These are phyloP conservation scores for Cathartes aura DNA, from an alignment of 2,113 vertebrate genomes.

Conservation along the genomic window DNA sequence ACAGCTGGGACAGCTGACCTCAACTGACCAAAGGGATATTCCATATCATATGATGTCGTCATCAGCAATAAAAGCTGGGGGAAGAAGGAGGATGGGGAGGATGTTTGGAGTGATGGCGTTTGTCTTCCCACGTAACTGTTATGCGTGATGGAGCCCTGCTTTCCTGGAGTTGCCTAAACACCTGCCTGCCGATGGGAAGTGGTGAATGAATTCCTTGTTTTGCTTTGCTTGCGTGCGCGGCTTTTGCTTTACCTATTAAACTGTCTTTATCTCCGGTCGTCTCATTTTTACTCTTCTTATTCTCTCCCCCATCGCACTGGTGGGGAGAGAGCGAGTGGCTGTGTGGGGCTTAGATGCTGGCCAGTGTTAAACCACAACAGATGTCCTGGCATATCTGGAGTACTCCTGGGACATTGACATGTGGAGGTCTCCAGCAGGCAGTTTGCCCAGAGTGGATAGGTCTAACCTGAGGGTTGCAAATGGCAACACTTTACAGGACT, in stretches of 20 bases:
- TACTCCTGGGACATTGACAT: accelerated
- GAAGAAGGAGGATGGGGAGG: not conserved
- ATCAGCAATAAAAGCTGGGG: not conserved
- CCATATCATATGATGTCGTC: accelerated
- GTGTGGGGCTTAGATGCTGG: not conserved
- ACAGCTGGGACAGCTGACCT: not conserved
- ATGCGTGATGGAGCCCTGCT: accelerated
- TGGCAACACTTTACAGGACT: not conserved
- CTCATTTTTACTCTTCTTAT: not conserved
- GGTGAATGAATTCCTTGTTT: not conserved
- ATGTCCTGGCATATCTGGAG: not conserved
- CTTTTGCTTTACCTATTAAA: not conserved
- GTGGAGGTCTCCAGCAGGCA: not conserved
- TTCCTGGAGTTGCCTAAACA: not conserved
- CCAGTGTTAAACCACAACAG: not conserved
- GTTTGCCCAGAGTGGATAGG: not conserved
- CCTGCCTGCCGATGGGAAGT: not conserved
- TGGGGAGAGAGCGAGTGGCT: accelerated
- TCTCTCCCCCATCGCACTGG: not conserved
- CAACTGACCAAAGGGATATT: not conserved
- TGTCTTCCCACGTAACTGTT: not conserved
- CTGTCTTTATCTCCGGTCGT: not conserved
- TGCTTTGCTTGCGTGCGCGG: not conserved
- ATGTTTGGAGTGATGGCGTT: accelerated
- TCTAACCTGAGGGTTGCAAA: not conserved